Base-by-base conservation (phyloP, 2,113 vertebrate genomes). In the Aptenodytes forsteri region DNA sequence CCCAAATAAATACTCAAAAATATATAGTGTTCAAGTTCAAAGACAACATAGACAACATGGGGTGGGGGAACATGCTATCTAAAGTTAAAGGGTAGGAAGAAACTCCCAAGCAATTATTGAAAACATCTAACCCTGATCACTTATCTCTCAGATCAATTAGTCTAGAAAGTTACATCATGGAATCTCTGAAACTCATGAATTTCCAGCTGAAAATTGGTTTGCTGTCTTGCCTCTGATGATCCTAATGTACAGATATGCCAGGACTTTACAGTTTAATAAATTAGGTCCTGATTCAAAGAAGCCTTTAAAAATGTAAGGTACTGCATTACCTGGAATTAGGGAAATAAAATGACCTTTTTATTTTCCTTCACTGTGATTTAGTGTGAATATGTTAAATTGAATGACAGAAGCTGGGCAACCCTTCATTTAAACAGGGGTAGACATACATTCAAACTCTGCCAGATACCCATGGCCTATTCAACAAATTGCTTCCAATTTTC, bases 1-100 rank as follows among this genome's bases (percentile, higher is more conserved):
- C 0, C 1, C 4, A 26, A 22, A 7, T 2, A 64, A 77, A 16
- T 18, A n/a, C 5, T 71, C 10, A 9, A 91, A 90, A 42, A 30
- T 55, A 30, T 21, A 18, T 4, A n/a, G 3, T 13, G 14, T 38
- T 84, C 27, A 85, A 84, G 10, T 55, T 4, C 12, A 44, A 82
- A 75, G 20, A 67, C 4, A 75, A 34, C 2, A n/a, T 2, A 47
- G 42, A 88, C 6, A 66, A 58, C 8, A 25, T 4, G 4, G 0
- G 1, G 29, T 32, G 17, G 20, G 20, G 17, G 6, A 85, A 79
- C 6, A 32, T 7, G 4, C 4, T 34, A 8, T 18, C 2, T 84
- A n/a, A 81, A 73, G 9, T 44, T 75, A 55, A 64, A 79, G 6
- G 2, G 4, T 26, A 64, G 8, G 15, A 67, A 86, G 7, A 87